phyloP scores from a whole-genome alignment of 2,888 invertebrate species.

The Clostera curtula region DNA sequence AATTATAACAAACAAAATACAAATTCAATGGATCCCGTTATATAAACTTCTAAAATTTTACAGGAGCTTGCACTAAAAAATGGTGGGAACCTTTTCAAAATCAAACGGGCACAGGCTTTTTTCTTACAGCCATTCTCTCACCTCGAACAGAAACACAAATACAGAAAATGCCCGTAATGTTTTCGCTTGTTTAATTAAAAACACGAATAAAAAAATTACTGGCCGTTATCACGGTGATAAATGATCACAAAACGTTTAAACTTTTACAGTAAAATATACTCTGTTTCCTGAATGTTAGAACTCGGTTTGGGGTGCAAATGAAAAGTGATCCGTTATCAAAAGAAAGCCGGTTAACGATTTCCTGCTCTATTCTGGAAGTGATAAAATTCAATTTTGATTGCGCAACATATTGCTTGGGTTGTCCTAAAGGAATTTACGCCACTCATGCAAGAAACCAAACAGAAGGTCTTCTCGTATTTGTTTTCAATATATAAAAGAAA shows the following conservation, averaged over 20 bases:
- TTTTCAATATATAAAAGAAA: too few relatives aligned
- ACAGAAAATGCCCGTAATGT: constrained; percentile 48
- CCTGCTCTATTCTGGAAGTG: constrained; percentile 58
- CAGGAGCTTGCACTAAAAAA: constrained; percentile 10
- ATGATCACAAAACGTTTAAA: constrained; percentile 35
- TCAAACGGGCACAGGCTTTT: constrained; percentile 28
- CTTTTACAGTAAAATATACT: constrained; percentile 27
- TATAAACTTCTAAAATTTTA: too few relatives aligned
- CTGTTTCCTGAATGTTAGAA: constrained; percentile 16
- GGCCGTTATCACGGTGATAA: constrained; percentile 63
- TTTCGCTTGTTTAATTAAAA: constrained; percentile 69
- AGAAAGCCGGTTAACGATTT: constrained; percentile 55
- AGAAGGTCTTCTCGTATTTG: too few relatives aligned
- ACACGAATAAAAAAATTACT: constrained; percentile 64
- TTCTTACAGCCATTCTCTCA: constrained; percentile 30
- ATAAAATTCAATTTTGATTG: constrained; percentile 62
- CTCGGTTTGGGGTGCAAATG: constrained; percentile 15
- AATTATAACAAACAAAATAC: background rate
- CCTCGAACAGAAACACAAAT: too few relatives aligned
- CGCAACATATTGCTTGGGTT: constrained; percentile 24
- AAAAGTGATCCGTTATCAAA: constrained; percentile 33
- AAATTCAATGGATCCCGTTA: too few relatives aligned
- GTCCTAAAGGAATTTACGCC: too few relatives aligned
- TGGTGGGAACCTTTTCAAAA: constrained; percentile 18
- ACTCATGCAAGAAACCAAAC: too few relatives aligned